These are phyloP conservation scores for Ridgeia piscesae DNA, from an alignment of 1,140 invertebrate species.

Conservation along the genomic window DNA sequence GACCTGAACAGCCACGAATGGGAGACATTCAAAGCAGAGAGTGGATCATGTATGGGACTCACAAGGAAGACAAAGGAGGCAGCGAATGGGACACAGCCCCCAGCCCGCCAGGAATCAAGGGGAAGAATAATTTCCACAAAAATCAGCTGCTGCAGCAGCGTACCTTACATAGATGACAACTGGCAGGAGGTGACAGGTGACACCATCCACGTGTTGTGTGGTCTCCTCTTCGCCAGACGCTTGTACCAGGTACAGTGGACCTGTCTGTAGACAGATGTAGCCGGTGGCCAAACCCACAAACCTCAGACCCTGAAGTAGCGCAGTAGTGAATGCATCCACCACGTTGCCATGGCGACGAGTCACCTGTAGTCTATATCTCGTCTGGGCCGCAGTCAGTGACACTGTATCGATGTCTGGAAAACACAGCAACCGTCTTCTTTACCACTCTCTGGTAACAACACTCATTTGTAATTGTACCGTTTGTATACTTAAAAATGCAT, in stretches of 20 bases:
- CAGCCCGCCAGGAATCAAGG: no score
- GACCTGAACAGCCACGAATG: no score
- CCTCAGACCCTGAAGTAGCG: not conserved
- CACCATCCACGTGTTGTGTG: no score
- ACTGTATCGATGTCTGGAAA: not conserved
- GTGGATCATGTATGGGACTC: no score
- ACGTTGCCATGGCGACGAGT: not conserved
- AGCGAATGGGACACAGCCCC: no score
- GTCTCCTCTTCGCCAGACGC: not conserved
- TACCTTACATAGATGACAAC: not conserved
- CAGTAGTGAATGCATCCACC: not conserved
- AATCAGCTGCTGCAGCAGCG: no score
- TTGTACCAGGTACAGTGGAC: not conserved
- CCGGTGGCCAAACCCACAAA: not conserved
- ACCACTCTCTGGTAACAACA: no score
- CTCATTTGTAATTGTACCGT: no score
- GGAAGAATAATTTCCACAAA: no score
- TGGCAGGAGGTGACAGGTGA: not conserved
- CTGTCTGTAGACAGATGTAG: not conserved
- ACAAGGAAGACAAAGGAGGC: no score
- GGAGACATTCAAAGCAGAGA: no score
- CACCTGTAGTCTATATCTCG: not conserved
- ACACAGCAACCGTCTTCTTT: not conserved
- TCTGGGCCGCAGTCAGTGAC: not conserved
- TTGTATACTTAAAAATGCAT: no score